Evolutionary conservation across 2,888 invertebrate genomes (phyloP), one percentile per base, ranked within the genome.

Genomic region (Aelia acuminata): DNA sequence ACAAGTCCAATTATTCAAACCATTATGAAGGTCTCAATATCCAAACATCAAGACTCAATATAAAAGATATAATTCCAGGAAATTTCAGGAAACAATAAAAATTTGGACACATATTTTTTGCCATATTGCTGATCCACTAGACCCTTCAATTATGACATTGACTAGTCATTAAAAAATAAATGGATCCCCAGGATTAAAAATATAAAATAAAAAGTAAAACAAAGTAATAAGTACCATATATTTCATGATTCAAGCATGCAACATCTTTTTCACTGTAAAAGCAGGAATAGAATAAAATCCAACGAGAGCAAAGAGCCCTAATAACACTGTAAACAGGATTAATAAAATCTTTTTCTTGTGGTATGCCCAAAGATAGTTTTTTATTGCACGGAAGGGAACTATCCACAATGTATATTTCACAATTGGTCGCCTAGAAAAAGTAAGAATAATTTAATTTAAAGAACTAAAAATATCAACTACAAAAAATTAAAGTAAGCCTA

Each of bases 251-350:
- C 43, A 85, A 13, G 87, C 87, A 26, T 47, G 43, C 48, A 88
- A n/a, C 7, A 88, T 47, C 75, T 88, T 88, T 70, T 88, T 88
- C 53, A 85, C 88, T 39, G 48, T 47, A n/a, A 57, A 88, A n/a
- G 49, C 85, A 20, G 85, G 88, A 31, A 85, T 26, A 18, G 84
- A 70, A 43, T 88, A 85, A 47, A 63, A 63, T 20, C 8, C n/a
- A 48, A 88, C 20, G 3, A 88, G 22, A 70, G 22, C 43, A 70
- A 85, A 88, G 13, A 85, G 8, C 1, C 0, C 48, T 22, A 75
- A 47, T 18, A 57, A 18, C 35, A 88, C 18, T 20, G 43, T 35
- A 7, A 86, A 20, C 3, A 88, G 50, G 11, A 22, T 5, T 13
- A 57, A 5, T 2, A 57, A 10, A 48, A 88, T 31, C 20, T 35